Evolutionary conservation across 2,797 vertebrate genomes (phyloP).

Genomic region (Esox lucius): DNA sequence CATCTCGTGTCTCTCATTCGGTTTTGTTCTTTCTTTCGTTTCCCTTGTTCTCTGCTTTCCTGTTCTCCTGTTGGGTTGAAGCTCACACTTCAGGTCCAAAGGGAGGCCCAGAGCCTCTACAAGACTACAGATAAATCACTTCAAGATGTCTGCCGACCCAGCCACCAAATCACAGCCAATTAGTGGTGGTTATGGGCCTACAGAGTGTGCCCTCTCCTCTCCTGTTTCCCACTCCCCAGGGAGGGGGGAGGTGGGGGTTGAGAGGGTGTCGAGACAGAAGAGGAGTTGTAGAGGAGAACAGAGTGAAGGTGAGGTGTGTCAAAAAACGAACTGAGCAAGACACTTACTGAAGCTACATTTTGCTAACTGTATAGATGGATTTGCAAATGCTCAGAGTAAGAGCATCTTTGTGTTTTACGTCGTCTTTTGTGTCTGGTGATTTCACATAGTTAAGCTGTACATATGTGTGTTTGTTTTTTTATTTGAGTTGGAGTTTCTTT

Average conservation of each 20-base stretch:
- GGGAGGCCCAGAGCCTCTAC: constrained; percentile 22
- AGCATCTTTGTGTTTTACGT: constrained; percentile 11
- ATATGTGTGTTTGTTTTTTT: neutral
- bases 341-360: neutral
- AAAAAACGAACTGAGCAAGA: neutral
- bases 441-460: constrained; percentile 1
- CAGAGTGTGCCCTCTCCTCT: constrained; percentile 45
- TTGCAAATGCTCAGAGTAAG: neutral
- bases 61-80: constrained; percentile 24
- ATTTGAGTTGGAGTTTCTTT: constrained; percentile 9
- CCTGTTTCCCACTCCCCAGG: constrained; percentile 14
- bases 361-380: neutral
- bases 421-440: constrained; percentile 8
- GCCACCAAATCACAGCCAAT: constrained; percentile 63
- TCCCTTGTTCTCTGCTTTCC: neutral
- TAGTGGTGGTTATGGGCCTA: constrained; percentile 51
- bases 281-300: constrained; percentile 11
- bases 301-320: constrained; percentile 28
- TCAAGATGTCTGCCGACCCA: constrained; percentile 63
- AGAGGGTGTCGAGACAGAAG: constrained; percentile 9
- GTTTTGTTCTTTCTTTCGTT: neutral
- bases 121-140: constrained; percentile 64
- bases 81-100: constrained; percentile 28
- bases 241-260: constrained; percentile 22
- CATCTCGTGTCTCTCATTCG: neutral